Base-by-base conservation (phyloP, 2,888 invertebrate genomes). In the Salticus scenicus region DNA sequence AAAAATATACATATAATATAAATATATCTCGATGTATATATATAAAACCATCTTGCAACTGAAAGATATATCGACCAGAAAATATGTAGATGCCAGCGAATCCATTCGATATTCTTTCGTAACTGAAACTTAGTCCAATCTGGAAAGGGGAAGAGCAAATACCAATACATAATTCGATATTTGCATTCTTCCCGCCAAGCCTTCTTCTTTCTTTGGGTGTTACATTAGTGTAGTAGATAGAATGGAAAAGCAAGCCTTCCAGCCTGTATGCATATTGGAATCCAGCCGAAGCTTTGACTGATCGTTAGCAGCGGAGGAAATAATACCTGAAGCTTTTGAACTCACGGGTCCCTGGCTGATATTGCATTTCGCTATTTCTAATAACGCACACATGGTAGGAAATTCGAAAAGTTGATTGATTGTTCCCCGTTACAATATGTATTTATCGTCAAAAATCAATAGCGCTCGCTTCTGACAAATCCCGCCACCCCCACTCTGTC, bases 371-470 rank as follows among this genome's bases (percentile, higher is more conserved):
- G 84, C 79, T 57, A 74, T 86, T 86, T 86, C 86, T 86, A 86
- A 86, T 86, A 86, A 86, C 79, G 76, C 70, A 86, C 80, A 86
- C 71, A 73, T 72, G 75, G 79, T 74, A 76, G 80, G 86, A 80
- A 80, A 85, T 85, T 85, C 79, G 77, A 85, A 86, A 86, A 86
- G 86, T 79, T 86, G 86, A 86, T 86, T 80, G 86, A 86, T 86
- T 76, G 86, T 80, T 72, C 71, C 86, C 76, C 47, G 85, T 80
- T 80, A 86, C 86, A 86, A 86, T 86, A 86, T 86, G 86, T 86
- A 86, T 86, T 86, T 86, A 86, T 86, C 86, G 86, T 79, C 78
- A 66, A 76, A 78, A 86, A 86, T 86, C 86, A 72, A 86, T 86
- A 86, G 28, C 78, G 73, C 69, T 64, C 74, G 70, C 74, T 79